A percentile compares a stretch with the other conserved stretches of the same genome.
These are phyloP conservation scores for Nesoenas mayeri DNA, from an alignment of 2,113 vertebrate genomes.

Conservation along the genomic window DNA sequence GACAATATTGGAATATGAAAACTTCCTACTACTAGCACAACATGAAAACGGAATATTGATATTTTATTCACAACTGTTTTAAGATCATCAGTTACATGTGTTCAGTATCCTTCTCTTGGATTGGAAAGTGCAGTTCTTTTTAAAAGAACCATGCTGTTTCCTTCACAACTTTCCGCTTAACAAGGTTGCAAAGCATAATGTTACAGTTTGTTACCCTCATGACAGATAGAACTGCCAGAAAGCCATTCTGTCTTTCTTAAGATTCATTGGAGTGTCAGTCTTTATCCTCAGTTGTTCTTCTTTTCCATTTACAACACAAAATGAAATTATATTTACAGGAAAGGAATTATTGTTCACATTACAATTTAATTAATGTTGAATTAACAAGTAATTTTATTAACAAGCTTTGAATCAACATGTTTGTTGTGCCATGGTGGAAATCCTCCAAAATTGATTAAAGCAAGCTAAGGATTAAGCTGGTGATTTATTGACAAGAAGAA, in stretches of 20 bases:
- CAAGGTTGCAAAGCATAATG: constrained; percentile 9
- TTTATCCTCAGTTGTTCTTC: background rate
- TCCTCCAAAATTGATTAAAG: constrained; percentile 48
- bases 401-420: background rate
- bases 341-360: constrained; percentile 41
- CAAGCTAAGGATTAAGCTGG: constrained; percentile 58
- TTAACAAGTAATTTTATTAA: constrained; percentile 42
- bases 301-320: constrained; percentile 21
- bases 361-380: constrained; percentile 52
- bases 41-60: background rate
- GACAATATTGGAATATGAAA: background rate
- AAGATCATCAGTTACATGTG: background rate
- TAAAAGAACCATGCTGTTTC: background rate
- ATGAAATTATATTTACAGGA: constrained; percentile 22
- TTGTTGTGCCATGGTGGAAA: constrained; percentile 42
- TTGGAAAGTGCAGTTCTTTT: background rate
- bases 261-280: background rate
- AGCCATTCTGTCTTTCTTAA: background rate
- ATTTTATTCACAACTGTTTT: background rate
- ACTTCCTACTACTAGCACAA: background rate
- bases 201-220: constrained; percentile 23
- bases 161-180: constrained; percentile 20
- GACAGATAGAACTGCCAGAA: constrained; percentile 3
- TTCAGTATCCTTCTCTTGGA: background rate
- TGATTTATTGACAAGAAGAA: constrained; percentile 60